A percentile compares a stretch with the other conserved stretches of the same genome.
Conservation (phyloP, 2,113 vertebrate genomes). For the Gymnogyps californianus region DNA sequence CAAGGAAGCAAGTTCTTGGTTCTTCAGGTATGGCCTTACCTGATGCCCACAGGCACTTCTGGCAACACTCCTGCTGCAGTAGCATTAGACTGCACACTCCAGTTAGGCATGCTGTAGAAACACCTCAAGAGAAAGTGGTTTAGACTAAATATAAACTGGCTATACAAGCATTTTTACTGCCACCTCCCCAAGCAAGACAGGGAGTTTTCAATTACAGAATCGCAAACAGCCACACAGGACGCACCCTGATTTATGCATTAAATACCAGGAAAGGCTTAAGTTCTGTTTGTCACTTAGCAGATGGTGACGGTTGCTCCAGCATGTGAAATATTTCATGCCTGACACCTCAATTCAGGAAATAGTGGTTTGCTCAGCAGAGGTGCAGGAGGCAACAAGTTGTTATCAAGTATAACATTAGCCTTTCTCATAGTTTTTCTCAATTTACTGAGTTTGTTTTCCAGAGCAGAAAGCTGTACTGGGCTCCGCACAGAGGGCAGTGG, state of each 20-base stretch:
- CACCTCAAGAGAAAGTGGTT: rapidly evolving
- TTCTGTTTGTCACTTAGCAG: slow-evolving; percentile 33
- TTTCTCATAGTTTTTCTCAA: neutral
- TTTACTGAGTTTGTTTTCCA: neutral
- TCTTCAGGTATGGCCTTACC: neutral
- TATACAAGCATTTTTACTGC: neutral
- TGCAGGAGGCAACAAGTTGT: slow-evolving; percentile 5
- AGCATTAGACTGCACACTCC: rapidly evolving
- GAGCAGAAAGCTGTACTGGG: neutral
- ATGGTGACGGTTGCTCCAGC: slow-evolving; percentile 26
- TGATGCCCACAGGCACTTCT: neutral
- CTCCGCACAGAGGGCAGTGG: rapidly evolving
- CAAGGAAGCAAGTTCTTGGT: neutral
- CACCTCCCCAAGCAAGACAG: neutral
- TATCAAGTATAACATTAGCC: neutral
- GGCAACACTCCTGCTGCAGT: neutral
- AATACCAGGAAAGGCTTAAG: slow-evolving; percentile 13
- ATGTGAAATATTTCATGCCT: slow-evolving; percentile 39
- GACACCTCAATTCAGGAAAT: slow-evolving; percentile 54
- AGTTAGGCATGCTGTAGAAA: neutral
- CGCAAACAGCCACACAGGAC: neutral
- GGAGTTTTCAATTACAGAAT: neutral
- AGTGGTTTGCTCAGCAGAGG: slow-evolving; percentile 56
- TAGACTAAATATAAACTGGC: neutral
- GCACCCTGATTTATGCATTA: slow-evolving; percentile 10